These are phyloP conservation scores for Limnephilus auricula DNA, from an alignment of 2,888 invertebrate genomes.

Conservation along the genomic window DNA sequence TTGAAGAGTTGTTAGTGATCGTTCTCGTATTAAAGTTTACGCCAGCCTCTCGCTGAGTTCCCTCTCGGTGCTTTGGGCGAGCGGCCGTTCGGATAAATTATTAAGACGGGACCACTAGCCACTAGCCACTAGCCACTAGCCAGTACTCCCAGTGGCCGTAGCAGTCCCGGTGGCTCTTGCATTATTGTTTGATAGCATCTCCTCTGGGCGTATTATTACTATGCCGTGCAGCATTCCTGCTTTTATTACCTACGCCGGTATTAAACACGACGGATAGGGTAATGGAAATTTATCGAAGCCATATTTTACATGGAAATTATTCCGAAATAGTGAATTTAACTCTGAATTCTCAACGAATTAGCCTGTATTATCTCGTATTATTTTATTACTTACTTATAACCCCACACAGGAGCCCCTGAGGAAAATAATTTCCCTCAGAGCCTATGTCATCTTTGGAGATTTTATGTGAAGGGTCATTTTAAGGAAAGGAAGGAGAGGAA, in stretches of 20 bases:
- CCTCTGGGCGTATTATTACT: constrained; percentile 39
- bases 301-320: background rate
- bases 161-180: constrained; percentile 19
- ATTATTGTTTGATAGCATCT: constrained; percentile 50
- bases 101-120: constrained; percentile 26
- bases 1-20: background rate
- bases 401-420: too few relatives aligned
- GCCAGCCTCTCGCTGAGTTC: background rate
- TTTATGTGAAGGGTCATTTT: too few relatives aligned
- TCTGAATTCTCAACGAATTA: background rate
- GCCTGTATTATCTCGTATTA: too few relatives aligned
- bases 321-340: background rate
- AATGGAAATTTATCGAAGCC: background rate
- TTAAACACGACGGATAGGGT: background rate
- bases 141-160: background rate
- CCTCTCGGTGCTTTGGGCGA: constrained; percentile 25
- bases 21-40: constrained; percentile 56
- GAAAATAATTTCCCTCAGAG: too few relatives aligned
- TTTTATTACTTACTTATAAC: too few relatives aligned
- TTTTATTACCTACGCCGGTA: constrained; percentile 17
- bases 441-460: too few relatives aligned
- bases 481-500: too few relatives aligned
- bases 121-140: background rate
- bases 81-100: constrained; percentile 53
- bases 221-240: constrained; percentile 32